Conservation (phyloP, 1,140 invertebrate genomes). For the Cotesia glomerata region DNA sequence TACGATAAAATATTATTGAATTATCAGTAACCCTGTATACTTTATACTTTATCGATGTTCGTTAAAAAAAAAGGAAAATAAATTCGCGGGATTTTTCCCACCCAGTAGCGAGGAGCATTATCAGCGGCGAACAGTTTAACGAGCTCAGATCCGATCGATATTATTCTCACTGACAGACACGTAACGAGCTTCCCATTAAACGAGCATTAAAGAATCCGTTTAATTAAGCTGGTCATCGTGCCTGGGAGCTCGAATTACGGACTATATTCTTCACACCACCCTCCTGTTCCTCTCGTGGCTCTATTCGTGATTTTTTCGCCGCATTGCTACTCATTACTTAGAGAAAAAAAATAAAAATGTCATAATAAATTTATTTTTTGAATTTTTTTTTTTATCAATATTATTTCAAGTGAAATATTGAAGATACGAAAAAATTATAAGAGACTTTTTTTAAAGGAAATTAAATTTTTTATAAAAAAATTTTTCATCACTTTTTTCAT, state of each 20-base stretch:
- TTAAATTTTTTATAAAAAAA: too few relatives aligned
- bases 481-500: too few relatives aligned
- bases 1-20: slow-evolving; percentile 35
- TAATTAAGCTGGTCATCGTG: slow-evolving; percentile 27
- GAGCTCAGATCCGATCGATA: slow-evolving; percentile 18
- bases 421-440: too few relatives aligned
- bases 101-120: neutral
- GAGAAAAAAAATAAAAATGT: too few relatives aligned
- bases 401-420: too few relatives aligned
- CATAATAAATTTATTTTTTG: too few relatives aligned
- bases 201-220: slow-evolving; percentile 35
- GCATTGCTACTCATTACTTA: neutral
- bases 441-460: too few relatives aligned
- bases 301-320: neutral
- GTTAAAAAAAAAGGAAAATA: slow-evolving; percentile 10
- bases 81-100: slow-evolving; percentile 10
- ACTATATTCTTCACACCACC: slow-evolving; percentile 22
- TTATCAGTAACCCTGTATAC: slow-evolving; percentile 29
- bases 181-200: slow-evolving; percentile 33
- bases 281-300: neutral
- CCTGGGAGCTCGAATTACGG: slow-evolving; percentile 10
- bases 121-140: slow-evolving; percentile 2
- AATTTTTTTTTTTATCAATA: too few relatives aligned
- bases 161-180: slow-evolving; percentile 24
- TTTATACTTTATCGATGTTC: slow-evolving; percentile 25